Conservation (phyloP, 2,888 invertebrate species). For the Syritta pipiens region DNA sequence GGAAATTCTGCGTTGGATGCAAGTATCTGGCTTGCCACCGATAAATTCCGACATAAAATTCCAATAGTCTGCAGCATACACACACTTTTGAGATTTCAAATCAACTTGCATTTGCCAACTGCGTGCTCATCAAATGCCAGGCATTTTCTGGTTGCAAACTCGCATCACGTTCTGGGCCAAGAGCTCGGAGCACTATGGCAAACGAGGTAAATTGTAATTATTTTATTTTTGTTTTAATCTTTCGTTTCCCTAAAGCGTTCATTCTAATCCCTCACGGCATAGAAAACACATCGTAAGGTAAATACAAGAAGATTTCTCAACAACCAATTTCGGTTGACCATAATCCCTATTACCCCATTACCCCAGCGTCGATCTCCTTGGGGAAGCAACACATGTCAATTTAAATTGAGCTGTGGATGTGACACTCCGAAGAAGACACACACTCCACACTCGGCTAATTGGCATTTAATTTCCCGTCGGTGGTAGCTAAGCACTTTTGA, state of each 20-base stretch:
- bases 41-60: constrained; percentile 21
- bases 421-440: constrained; percentile 9
- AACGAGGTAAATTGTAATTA: constrained; percentile 17
- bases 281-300: constrained; percentile 5
- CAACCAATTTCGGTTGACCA: constrained; percentile 44
- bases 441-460: constrained; percentile 49
- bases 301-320: constrained; percentile 25
- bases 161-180: constrained; percentile 26
- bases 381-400: constrained; percentile 48
- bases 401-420: constrained; percentile 48
- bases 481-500: constrained; percentile 25
- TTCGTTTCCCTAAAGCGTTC: constrained; percentile 19
- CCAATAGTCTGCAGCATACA: background rate
- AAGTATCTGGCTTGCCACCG: too few species aligned
- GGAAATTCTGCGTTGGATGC: too few species aligned
- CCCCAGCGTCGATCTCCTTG: background rate
- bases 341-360: constrained; percentile 33
- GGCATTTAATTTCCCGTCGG: constrained; percentile 55
- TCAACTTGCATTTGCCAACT: background rate
- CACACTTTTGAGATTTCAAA: background rate
- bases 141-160: constrained; percentile 23
- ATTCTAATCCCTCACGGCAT: constrained; percentile 40
- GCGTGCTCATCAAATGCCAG: constrained; percentile 6
- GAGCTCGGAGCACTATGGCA: constrained; percentile 22
- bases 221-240: constrained; percentile 30